Base-by-base conservation (phyloP, 2,113 vertebrate genomes). In the Labeo catla region DNA sequence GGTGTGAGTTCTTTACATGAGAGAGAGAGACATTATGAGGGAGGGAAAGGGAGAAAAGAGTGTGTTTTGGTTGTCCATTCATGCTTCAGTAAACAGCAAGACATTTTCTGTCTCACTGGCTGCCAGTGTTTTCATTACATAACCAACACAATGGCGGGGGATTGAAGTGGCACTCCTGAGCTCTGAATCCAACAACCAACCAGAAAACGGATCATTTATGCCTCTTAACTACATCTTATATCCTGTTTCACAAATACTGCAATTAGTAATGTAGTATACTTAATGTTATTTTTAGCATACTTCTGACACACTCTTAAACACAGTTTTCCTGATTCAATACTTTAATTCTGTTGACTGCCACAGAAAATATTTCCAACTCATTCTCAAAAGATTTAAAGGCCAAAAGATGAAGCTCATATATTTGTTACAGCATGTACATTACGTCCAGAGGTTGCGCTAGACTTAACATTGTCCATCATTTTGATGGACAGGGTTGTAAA, bases 101-200 rank as follows among this genome's bases (percentile, higher is more conserved):
- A 92, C 89, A 92, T 94, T 94, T 95, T 93, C 94, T 94, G 92
- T 93, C 91, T 93, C 87, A 89, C 89, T 93, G 93, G 90, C 92
- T 91, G 87, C 92, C 87, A 91, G 90, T 91, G 91, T 92, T 90
- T 87, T 89, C 91, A 89, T 94, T 93, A 94, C 89, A 91, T 94
- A 94, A 94, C 90, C 91, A 85, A 87, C 90, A 92, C 87, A 92
- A 92, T 80, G 59, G 90, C 89, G 90, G 81, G 90, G 92, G 90
- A 93, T 90, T 90, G 92, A 91, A 91, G 87, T 83, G 91, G 90
- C 91, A 90, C 91, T 90, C 91, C 89, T 88, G 87, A 90, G 89
- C 54, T 63, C 49, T 76, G 47, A 54, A 79, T 72, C n/a, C 68
- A 66, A 54, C 63, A 73, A 50, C 54, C 70, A 82, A 19, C 45